phyloP scores from a whole-genome alignment of 2,113 vertebrate genomes.

The Xiphias gladius region DNA sequence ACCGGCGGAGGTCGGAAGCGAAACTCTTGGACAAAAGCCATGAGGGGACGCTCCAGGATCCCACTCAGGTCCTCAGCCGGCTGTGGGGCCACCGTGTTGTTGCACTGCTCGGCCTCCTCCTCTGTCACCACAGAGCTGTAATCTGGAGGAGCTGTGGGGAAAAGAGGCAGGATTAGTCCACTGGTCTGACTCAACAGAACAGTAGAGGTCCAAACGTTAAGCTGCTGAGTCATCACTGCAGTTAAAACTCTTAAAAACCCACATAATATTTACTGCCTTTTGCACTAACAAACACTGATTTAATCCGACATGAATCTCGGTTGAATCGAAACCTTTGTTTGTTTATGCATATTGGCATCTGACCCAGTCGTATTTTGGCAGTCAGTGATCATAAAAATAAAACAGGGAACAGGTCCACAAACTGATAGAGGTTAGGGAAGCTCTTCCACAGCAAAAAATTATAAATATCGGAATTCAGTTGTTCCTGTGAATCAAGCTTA shows the following conservation, averaged over 20 bases:
- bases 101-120: slow-evolving; percentile 75
- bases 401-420: neutral
- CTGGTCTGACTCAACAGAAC: slow-evolving; percentile 24
- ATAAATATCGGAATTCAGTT: neutral
- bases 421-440: neutral
- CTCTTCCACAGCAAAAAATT: neutral
- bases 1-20: slow-evolving; percentile 93
- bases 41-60: slow-evolving; percentile 88
- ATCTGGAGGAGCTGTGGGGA: slow-evolving; percentile 91
- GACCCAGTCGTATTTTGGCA: neutral
- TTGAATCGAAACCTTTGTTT: slow-evolving; percentile 26
- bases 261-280: slow-evolving; percentile 5
- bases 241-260: slow-evolving; percentile 39
- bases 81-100: slow-evolving; percentile 56
- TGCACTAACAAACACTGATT: slow-evolving; percentile 12
- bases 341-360: slow-evolving; percentile 19
- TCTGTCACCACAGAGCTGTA: slow-evolving; percentile 90
- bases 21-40: slow-evolving; percentile 94
- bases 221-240: slow-evolving; percentile 47
- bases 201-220: slow-evolving; percentile 42
- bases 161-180: slow-evolving; percentile 33
- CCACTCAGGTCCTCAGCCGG: slow-evolving; percentile 77
- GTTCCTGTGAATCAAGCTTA: neutral
- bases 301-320: slow-evolving; percentile 11
- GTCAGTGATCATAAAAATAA: slow-evolving; percentile 18